phyloP scores from a whole-genome alignment of 1,140 invertebrate species.

The Spodoptera frugiperda region DNA sequence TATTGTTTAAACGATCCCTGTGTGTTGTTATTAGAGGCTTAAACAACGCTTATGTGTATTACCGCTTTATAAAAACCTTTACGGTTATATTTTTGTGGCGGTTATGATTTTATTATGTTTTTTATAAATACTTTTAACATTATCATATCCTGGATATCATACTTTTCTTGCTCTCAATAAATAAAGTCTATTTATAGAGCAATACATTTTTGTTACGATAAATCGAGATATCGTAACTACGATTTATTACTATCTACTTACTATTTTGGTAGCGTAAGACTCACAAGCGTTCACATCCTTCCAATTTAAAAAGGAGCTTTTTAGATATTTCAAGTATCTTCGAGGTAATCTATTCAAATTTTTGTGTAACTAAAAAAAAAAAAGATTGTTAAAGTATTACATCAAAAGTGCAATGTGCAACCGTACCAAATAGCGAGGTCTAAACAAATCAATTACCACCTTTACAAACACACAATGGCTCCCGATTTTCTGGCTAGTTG shows the following conservation, averaged over 20 bases:
- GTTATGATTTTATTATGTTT: constrained; percentile 4
- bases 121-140: background rate
- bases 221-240: too few relatives aligned
- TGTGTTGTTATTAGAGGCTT: constrained; percentile 59
- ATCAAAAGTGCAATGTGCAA: constrained; percentile 46
- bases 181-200: too few relatives aligned
- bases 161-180: too few relatives aligned
- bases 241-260: too few relatives aligned
- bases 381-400: constrained; percentile 26
- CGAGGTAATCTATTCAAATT: background rate
- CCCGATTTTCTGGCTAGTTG: constrained; percentile 84
- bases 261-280: background rate
- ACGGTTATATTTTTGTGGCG: constrained; percentile 15
- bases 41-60: constrained; percentile 54
- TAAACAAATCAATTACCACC: constrained; percentile 77
- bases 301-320: background rate
- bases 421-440: constrained; percentile 66
- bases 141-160: background rate
- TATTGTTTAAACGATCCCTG: constrained; percentile 66
- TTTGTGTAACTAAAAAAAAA: background rate
- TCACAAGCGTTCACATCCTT: background rate
- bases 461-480: constrained; percentile 76
- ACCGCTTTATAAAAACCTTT: constrained; percentile 46
- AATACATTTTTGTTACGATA: too few relatives aligned
- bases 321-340: background rate